Base-by-base conservation (phyloP, 2,797 vertebrate genomes). In the Poeciliopsis infans region DNA sequence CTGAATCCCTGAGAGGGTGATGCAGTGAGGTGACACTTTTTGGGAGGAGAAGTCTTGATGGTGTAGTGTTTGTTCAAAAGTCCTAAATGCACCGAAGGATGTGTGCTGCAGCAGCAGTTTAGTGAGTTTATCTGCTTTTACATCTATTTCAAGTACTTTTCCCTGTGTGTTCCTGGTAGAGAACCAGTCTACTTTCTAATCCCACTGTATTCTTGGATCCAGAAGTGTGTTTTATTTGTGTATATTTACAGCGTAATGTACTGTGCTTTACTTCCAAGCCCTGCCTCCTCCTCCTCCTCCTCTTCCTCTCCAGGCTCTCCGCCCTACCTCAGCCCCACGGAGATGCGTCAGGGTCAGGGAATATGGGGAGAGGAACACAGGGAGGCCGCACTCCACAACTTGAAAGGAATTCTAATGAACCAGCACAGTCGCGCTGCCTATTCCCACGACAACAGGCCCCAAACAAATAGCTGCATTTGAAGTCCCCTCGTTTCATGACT, bases 401-500 rank as follows among this genome's bases (percentile, higher is more conserved):
- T 96, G 95, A 96, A 96, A 96, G 94, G 95, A 95, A 96, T 96
- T 96, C 91, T 96, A 96, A 96, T 96, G 94, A 96, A 95, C 79
- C 91, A 87, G 92, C 93, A 85, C 94, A 95, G 95, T 95, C 90
- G 90, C 93, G 66, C 92, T 90, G 93, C 90, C 93, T 96, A 96
- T 96, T 96, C 96, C 95, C 96, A 94, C 92, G 95, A 95, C 94
- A 95, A 96, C 94, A 94, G 94, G 94, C 95, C 95, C 95, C 95
- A 96, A 96, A 96, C 95, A 96, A 96, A 96, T 96, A 95, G 95
- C 94, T 95, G 94, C 94, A 96, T 96, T 96, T 96, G 95, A 96
- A 96, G 95, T 96, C 94, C 95, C 94, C 93, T 96, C 94, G 90
- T 94, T 96, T 96, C 95, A 94, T 93, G 94, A 94, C 93, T 95